Percentiles rank a stretch among this genome's conserved stretches.
These are phyloP conservation scores for Mythimna impura DNA, from an alignment of 2,888 invertebrate genomes.

Conservation along the genomic window DNA sequence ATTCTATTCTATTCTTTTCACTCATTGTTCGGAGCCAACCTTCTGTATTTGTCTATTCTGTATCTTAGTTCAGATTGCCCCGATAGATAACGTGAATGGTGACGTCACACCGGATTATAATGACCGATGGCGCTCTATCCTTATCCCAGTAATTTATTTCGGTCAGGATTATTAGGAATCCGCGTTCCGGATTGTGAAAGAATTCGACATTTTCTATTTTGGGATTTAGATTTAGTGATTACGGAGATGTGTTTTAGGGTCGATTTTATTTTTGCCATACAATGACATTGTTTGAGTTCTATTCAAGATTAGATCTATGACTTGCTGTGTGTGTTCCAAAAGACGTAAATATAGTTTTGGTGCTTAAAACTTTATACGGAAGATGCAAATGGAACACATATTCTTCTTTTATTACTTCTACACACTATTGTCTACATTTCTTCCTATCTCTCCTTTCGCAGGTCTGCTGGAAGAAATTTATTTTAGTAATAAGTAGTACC, in stretches of 20 bases:
- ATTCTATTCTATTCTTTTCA: background rate
- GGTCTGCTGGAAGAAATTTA: too few relatives aligned
- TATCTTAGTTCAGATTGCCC: slow-evolving; percentile 46
- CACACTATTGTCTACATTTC: too few relatives aligned
- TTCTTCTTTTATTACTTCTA: too few relatives aligned
- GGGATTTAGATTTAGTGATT: slow-evolving; percentile 34
- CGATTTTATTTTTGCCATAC: too few relatives aligned
- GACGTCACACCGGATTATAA: slow-evolving; percentile 64
- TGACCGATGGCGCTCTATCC: slow-evolving; percentile 60
- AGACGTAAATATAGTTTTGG: background rate
- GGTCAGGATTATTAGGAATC: slow-evolving; percentile 54
- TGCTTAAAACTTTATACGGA: background rate
- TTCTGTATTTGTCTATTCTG: slow-evolving; percentile 2
- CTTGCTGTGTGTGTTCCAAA: background rate
- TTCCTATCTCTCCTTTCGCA: too few relatives aligned
- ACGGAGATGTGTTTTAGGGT: background rate
- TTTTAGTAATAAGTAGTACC: too few relatives aligned
- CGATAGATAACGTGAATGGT: slow-evolving; percentile 56
- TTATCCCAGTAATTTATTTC: slow-evolving; percentile 64
- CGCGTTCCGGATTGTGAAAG: slow-evolving; percentile 27
- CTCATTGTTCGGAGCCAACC: background rate
- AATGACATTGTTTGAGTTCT: background rate
- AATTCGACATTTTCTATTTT: slow-evolving; percentile 47
- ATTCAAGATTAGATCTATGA: background rate
- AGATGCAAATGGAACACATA: background rate